These are phyloP conservation scores for Eustalomyia histrio DNA, from an alignment of 2,888 invertebrate species.

Conservation along the genomic window DNA sequence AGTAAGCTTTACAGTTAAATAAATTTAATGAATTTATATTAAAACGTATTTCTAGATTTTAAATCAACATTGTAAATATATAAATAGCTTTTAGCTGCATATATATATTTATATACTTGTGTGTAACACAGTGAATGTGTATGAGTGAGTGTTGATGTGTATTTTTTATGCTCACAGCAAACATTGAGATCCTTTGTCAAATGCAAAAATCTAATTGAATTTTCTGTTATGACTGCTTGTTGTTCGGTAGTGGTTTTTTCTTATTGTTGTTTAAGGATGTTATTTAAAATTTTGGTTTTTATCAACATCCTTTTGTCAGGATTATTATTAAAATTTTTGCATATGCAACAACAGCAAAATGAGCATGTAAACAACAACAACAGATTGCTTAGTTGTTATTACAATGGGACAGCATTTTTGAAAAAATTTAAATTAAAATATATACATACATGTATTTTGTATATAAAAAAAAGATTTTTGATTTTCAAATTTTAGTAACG, in stretches of 20 bases:
- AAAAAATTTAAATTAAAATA: no score
- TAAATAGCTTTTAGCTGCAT: slow-evolving; percentile 25
- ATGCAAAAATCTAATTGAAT: slow-evolving; percentile 62
- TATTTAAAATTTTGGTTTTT: slow-evolving; percentile 59
- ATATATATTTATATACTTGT: background rate
- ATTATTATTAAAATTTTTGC: slow-evolving; percentile 60
- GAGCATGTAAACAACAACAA: slow-evolving; percentile 54
- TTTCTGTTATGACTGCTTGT: slow-evolving; percentile 53
- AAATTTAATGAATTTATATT: slow-evolving; percentile 62
- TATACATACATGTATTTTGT: no score
- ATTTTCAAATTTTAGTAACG: no score
- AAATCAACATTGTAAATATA: slow-evolving; percentile 29
- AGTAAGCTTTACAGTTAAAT: slow-evolving; percentile 60
- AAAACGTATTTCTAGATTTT: slow-evolving; percentile 42
- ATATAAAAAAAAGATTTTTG: no score
- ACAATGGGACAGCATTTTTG: background rate
- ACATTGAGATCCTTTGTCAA: slow-evolving; percentile 62
- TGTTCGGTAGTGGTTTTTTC: slow-evolving; percentile 15
- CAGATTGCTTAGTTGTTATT: slow-evolving; percentile 30
- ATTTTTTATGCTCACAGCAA: slow-evolving; percentile 42
- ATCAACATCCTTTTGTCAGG: slow-evolving; percentile 61
- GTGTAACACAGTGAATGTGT: background rate
- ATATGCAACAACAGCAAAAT: slow-evolving; percentile 50
- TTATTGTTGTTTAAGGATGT: slow-evolving; percentile 49
- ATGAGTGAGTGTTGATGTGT: slow-evolving; percentile 34